A percentile compares a stretch with the other conserved stretches of the same genome.
phyloP scores from a whole-genome alignment of 2,888 invertebrate species.

The Cantharis rustica region DNA sequence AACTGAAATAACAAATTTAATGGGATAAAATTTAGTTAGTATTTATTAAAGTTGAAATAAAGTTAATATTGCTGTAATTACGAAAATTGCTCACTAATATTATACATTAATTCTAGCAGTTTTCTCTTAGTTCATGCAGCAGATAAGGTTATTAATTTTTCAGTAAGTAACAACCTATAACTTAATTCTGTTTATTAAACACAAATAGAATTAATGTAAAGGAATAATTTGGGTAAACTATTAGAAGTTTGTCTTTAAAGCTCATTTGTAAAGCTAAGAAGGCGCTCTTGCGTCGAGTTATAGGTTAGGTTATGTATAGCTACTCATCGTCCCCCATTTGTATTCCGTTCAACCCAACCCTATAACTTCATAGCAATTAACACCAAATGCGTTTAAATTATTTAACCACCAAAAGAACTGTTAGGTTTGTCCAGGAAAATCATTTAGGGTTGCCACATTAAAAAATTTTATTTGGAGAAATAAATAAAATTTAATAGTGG shows the following conservation, averaged over 20 bases:
- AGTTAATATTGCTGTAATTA: not conserved
- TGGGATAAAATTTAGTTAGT: not conserved
- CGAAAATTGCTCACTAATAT: not conserved
- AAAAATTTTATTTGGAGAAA: not conserved
- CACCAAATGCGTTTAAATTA: slow-evolving; percentile 26
- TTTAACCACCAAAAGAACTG: slow-evolving; percentile 14
- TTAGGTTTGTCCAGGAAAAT: not conserved
- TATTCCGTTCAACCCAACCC: slow-evolving; percentile 23
- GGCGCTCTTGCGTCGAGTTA: slow-evolving; percentile 27
- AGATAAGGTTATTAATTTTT: not conserved
- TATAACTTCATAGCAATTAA: slow-evolving; percentile 17
- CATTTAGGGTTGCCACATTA: not conserved
- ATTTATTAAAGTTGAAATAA: not conserved
- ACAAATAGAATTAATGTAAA: slow-evolving; percentile 27
- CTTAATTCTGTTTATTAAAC: slow-evolving; percentile 17
- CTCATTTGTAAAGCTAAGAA: slow-evolving; percentile 28
- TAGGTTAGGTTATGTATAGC: slow-evolving; percentile 30
- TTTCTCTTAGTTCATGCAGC: not conserved
- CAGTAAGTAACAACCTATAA: not conserved
- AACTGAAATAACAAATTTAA: not conserved
- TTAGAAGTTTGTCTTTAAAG: slow-evolving; percentile 23
- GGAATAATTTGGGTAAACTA: slow-evolving; percentile 28
- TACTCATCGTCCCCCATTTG: slow-evolving; percentile 26
- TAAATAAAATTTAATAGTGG: slow-evolving; percentile 35
- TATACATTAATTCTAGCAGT: not conserved